These are phyloP conservation scores for Acrocephalus scirpaceus DNA, from an alignment of 2,797 vertebrate genomes.

Conservation along the genomic window DNA sequence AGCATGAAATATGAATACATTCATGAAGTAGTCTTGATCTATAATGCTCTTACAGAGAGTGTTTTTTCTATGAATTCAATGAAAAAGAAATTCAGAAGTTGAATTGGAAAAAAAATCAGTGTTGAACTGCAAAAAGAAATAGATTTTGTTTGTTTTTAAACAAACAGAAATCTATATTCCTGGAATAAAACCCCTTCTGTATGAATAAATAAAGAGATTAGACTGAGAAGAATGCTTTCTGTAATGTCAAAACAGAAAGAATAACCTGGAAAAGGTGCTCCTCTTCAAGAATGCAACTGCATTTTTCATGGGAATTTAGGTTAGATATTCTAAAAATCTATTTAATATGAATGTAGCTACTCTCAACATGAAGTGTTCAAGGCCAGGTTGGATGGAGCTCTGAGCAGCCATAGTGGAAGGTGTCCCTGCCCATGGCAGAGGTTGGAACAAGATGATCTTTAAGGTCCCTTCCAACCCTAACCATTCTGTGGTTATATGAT, in stretches of 20 bases:
- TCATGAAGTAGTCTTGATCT: slow-evolving; percentile 72
- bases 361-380: not conserved
- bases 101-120: slow-evolving; percentile 45
- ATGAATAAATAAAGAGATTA: slow-evolving; percentile 40
- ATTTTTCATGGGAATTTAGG: not conserved
- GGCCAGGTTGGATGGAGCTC: not conserved
- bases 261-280: not conserved
- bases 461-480: not conserved
- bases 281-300: not conserved
- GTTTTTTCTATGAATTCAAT: slow-evolving; percentile 66
- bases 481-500: not conserved
- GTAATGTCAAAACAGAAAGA: slow-evolving; percentile 3
- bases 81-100: slow-evolving; percentile 67
- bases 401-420: not conserved
- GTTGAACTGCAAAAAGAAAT: slow-evolving; percentile 7
- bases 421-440: not conserved
- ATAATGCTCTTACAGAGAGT: slow-evolving; percentile 45
- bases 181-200: not conserved
- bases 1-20: slow-evolving; percentile 81
- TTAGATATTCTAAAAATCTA: not conserved
- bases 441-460: not conserved
- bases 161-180: slow-evolving; percentile 23
- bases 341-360: not conserved
- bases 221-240: not conserved
- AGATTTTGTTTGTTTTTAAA: slow-evolving; percentile 31